Percentiles rank a stretch among this genome's conserved stretches.
phyloP scores from a whole-genome alignment of 2,888 invertebrate genomes.

The Augochlorella aurata region DNA sequence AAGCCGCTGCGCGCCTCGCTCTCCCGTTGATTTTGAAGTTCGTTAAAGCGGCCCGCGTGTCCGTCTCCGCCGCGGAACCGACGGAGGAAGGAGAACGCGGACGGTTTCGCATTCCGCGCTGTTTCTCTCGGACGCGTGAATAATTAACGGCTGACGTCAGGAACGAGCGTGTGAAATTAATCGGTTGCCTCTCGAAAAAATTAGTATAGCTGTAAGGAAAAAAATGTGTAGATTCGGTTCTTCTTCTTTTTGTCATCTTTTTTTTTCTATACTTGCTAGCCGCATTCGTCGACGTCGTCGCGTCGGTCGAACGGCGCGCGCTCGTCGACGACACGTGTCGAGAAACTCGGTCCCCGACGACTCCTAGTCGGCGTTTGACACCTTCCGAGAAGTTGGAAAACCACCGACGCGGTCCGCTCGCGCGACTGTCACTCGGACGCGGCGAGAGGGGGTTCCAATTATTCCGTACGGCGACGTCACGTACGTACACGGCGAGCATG shows the following conservation, averaged over 20 bases:
- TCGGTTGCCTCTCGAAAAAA: background rate
- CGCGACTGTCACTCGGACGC: conserved; percentile 35
- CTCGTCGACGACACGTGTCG: no score
- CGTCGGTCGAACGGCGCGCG: no score
- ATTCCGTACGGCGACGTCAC: conserved; percentile 50
- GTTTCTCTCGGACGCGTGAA: conserved; percentile 10
- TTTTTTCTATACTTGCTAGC: no score
- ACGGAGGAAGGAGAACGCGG: background rate
- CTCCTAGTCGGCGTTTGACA: background rate
- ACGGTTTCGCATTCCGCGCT: background rate
- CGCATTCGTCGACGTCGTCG: no score
- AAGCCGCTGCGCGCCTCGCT: background rate
- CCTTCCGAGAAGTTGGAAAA: conserved; percentile 43
- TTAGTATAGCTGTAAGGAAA: background rate
- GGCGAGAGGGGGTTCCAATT: conserved; percentile 39
- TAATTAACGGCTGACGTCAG: conserved; percentile 16
- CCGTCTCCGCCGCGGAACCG: background rate
- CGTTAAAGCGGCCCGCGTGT: background rate
- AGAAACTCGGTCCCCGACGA: no score
- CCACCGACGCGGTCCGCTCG: conserved; percentile 20
- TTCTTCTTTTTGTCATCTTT: background rate
- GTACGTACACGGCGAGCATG: background rate
- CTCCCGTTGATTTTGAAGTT: background rate
- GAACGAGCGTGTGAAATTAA: conserved; percentile 5
- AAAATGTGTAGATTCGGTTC: background rate